Evolutionary conservation across 2,113 vertebrate genomes (phyloP), one percentile per base, ranked within the genome.

Genomic region (Mohoua ochrocephala): DNA sequence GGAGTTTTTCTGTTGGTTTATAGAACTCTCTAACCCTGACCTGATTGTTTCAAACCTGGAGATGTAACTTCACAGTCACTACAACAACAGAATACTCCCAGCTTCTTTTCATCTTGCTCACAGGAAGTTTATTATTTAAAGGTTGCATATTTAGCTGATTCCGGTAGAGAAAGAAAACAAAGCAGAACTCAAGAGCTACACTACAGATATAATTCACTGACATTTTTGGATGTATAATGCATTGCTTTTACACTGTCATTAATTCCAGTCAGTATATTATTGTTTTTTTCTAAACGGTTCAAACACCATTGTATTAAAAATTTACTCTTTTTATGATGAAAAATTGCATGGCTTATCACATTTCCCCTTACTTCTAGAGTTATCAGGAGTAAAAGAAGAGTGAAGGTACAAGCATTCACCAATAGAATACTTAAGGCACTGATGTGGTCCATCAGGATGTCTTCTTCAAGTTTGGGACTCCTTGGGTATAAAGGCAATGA

Each of bases 401-500:
- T 63, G 31, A 8, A 89, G 9, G 4, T 31, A 17, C n/a, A 83
- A 78, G 6, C 45, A 67, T 53, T 56, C 11, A 98, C 98, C 60
- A 95, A 97, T 65, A 91, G 94, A 33, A 96, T 99, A 53, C 96
- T 97, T 75, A 97, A 97, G 87, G 89, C 49, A 17, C 14, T 27
- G 11, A 98, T 13, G 98, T 98, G 33, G 97, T 99, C 27, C 98
- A 98, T 75, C 98, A 99, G 67, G 98, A 98, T 71, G 98, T 99
- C 92, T 99, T 99, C 91, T 99, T 98, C 97, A 99, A 98, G 97
- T 96, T 90, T 97, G 96, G 33, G 91, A 85, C 49, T 95, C 95
- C 26, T 83, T 99, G 98, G 98, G 98, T 96, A 98, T 99, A 98
- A 97, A 98, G 18, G 97, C 98, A 84, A 98, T 99, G 98, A 88